Percentiles rank a stretch among this genome's conserved stretches.
Evolutionary conservation across 2,888 invertebrate genomes (phyloP).

Genomic region (Diabrotica balteata): DNA sequence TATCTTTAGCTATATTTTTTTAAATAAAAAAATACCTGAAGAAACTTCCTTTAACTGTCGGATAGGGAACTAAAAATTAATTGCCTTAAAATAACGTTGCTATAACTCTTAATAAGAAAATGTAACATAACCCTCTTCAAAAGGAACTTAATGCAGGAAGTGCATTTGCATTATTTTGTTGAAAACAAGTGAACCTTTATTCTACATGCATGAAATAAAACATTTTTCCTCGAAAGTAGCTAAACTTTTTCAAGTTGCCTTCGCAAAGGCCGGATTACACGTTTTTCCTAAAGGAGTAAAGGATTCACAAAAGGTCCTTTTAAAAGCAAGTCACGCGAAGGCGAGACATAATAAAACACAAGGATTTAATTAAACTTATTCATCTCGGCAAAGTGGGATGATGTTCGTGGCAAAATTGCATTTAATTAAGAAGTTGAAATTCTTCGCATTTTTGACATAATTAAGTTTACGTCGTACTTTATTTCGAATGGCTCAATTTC

Average conservation of each 20-base stretch:
- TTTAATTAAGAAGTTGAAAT: conserved; percentile 62
- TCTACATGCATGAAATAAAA: conserved; percentile 4
- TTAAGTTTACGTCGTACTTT: conserved; percentile 59
- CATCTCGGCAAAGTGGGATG: conserved; percentile 61
- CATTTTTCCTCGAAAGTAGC: conserved; percentile 11
- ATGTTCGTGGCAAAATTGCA: conserved; percentile 57
- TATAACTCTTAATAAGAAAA: too few relatives aligned
- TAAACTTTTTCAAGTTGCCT: conserved; percentile 22
- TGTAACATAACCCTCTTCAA: too few relatives aligned
- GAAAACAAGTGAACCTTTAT: not conserved
- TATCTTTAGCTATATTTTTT: too few relatives aligned
- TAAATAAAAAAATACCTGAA: too few relatives aligned
- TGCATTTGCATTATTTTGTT: not conserved
- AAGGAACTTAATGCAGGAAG: not conserved
- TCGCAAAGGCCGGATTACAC: conserved; percentile 35
- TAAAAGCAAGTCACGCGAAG: conserved; percentile 43
- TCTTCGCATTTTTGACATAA: conserved; percentile 62
- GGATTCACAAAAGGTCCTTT: conserved; percentile 37
- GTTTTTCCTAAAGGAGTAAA: conserved; percentile 28
- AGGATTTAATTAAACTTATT: conserved; percentile 63
- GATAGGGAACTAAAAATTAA: too few relatives aligned
- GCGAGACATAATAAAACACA: conserved; percentile 58
- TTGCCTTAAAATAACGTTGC: too few relatives aligned
- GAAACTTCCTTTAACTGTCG: too few relatives aligned
- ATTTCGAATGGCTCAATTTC: conserved; percentile 58